Percentiles rank a stretch among this genome's conserved stretches.
phyloP scores from a whole-genome alignment of 2,888 invertebrate species.

The Polydrusus cervinus region DNA sequence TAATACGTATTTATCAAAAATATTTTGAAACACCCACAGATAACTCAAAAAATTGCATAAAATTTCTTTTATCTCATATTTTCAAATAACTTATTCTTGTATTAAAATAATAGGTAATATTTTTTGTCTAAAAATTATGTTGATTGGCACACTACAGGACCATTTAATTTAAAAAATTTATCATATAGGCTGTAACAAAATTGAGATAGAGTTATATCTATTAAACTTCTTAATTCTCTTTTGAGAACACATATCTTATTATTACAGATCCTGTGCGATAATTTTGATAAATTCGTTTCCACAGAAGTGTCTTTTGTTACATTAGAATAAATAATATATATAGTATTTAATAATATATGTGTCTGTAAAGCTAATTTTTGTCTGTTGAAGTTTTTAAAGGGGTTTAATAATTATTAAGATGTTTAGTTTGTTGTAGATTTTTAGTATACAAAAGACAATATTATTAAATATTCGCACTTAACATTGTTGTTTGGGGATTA shows the following conservation, averaged over 20 bases:
- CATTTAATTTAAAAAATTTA: no score
- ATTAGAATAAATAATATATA: slow-evolving; percentile 49
- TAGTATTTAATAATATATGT: slow-evolving; percentile 32
- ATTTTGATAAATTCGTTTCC: slow-evolving; percentile 8
- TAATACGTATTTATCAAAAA: slow-evolving; percentile 10
- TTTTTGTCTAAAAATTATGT: no score
- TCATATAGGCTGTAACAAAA: no score
- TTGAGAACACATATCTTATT: no score
- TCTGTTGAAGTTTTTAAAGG: slow-evolving; percentile 38
- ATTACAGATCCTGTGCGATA: background rate
- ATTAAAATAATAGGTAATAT: no score
- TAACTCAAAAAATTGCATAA: no score
- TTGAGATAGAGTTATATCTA: no score
- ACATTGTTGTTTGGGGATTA: slow-evolving; percentile 23
- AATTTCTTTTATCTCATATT: no score
- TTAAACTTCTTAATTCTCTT: no score
- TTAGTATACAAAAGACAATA: slow-evolving; percentile 44
- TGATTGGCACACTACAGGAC: no score
- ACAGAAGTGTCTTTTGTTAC: slow-evolving; percentile 58
- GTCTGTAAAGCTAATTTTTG: slow-evolving; percentile 29
- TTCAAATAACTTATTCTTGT: no score
- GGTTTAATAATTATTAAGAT: slow-evolving; percentile 19
- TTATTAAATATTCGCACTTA: slow-evolving; percentile 35
- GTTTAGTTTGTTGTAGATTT: slow-evolving; percentile 24
- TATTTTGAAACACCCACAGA: background rate